Evolutionary conservation across 1,140 invertebrate species (phyloP), one percentile per base, ranked within the genome.

Genomic region (Hycleus cichorii): DNA sequence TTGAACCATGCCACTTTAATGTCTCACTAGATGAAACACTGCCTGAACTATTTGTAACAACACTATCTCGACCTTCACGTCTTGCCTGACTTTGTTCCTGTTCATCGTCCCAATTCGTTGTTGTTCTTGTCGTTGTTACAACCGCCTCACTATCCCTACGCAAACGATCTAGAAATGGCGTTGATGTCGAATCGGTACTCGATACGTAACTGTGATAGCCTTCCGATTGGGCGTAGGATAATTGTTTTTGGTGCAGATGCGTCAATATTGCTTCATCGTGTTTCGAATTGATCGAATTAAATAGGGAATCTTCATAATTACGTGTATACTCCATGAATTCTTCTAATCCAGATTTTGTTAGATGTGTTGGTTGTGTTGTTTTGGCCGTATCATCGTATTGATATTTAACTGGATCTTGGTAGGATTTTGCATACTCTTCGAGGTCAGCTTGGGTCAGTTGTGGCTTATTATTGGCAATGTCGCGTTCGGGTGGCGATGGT

Each of bases 161-260:
- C 38, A 83, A 67, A 64, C 81, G 78, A 70, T 91, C 88, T 56
- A 90, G 73, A 68, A 91, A 88, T 9, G 88, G 88, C 9, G 88
- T 89, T 9, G 86, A 87, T 12, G 83, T 86, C 4, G 86, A 89
- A 73, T 86, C 89, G 39, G 84, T 87, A 68, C 84, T 90, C 55
- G 85, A 90, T 24, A 87, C 88, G 72, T 87, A 90, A 71, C 86
- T 88, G 68, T 89, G 87, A 69, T 90, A 90, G 9, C 88, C 88
- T 75, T 90, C 88, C 24, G 85, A 88, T 61, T 89, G 87, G 10
- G 88, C 87, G 73, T 90, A 90, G 40, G 85, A 87, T 4, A 83
- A 78, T 66, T 88, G 86, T 64, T 87, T 86, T 58, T 87, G 85
- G 65, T 89, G 86, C 47, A 86, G 80, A 58, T 82, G 82, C 58